Evolutionary conservation across 1,140 invertebrate genomes (phyloP).

Genomic region (Brachionus manjavacas): DNA sequence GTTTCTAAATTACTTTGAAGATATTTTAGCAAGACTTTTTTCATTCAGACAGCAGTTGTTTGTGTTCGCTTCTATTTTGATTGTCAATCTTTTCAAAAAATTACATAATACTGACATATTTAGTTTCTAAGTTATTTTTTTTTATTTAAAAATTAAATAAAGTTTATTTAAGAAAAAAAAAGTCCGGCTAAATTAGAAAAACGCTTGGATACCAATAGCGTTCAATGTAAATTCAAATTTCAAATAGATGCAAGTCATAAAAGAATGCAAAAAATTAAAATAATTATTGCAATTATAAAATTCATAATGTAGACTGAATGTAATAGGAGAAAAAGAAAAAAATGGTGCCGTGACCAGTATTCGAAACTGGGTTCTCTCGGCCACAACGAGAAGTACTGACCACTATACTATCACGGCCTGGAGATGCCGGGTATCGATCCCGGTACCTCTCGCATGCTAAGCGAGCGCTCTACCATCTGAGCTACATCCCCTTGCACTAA

Average conservation of each 20-base stretch:
- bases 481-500: slow-evolving; percentile 44
- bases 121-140: background rate
- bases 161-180: background rate
- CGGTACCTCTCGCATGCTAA: slow-evolving; percentile 38
- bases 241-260: background rate
- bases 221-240: background rate
- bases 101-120: background rate
- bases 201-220: background rate
- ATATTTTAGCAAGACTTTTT: background rate
- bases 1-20: background rate
- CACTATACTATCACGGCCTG: slow-evolving; percentile 79
- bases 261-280: background rate
- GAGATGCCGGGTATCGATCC: slow-evolving; percentile 38
- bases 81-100: background rate
- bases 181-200: background rate
- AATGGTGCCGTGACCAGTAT: slow-evolving; percentile 81
- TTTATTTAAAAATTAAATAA: background rate
- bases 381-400: slow-evolving; percentile 85
- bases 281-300: background rate
- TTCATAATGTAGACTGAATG: background rate
- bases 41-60: background rate
- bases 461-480: slow-evolving; percentile 37
- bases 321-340: slow-evolving; percentile 42
- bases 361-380: slow-evolving; percentile 86
- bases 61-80: background rate